phyloP scores from a whole-genome alignment of 2,888 invertebrate species.

The Mythimna loreyi region DNA sequence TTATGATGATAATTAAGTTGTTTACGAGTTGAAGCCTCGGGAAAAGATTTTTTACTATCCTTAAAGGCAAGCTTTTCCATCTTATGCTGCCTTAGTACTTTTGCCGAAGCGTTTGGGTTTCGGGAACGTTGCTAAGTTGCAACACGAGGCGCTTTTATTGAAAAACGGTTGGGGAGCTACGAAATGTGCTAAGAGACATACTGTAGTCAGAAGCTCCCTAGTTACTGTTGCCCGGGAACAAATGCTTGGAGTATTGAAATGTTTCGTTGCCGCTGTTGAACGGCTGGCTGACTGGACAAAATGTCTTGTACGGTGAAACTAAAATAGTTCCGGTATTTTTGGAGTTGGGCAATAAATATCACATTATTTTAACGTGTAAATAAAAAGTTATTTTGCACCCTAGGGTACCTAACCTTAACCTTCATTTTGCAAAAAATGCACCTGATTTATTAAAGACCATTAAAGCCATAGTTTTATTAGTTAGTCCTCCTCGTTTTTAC shows the following conservation, averaged over 20 bases:
- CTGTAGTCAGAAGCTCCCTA: background rate
- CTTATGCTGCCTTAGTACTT: constrained; percentile 18
- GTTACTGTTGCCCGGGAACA: background rate
- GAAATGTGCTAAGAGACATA: background rate
- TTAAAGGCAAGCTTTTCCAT: background rate
- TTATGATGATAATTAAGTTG: background rate
- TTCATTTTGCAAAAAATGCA: no score
- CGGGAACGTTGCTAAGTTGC: constrained; percentile 6
- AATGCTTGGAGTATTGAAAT: constrained; percentile 7
- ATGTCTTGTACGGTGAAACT: no score
- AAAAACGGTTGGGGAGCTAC: background rate
- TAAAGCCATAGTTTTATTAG: no score
- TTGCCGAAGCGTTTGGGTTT: constrained; percentile 8
- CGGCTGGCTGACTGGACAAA: no score
- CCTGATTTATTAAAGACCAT: no score
- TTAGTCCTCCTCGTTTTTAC: no score
- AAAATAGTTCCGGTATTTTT: no score
- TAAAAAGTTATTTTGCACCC: no score
- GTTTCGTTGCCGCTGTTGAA: background rate
- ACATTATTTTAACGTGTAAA: no score
- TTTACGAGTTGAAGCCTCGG: background rate
- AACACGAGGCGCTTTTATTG: constrained; percentile 13
- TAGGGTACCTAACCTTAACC: no score
- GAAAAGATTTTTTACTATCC: background rate
- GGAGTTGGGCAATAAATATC: no score